Evolutionary conservation across 1,140 invertebrate genomes (phyloP), one percentile per base, ranked within the genome.

Genomic region (Cecropterus lyciades): DNA sequence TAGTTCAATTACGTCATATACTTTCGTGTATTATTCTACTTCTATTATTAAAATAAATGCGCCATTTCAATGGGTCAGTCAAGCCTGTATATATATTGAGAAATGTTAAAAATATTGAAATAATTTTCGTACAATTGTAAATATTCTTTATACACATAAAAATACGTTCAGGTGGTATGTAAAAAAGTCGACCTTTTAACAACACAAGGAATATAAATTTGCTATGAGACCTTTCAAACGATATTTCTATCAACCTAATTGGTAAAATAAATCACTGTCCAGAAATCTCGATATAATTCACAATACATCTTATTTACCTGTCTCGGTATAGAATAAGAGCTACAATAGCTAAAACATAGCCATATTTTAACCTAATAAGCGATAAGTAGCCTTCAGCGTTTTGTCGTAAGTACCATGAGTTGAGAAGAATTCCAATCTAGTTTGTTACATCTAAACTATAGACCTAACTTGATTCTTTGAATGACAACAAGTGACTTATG

Each of bases 401-500:
- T 27, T 33, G 33, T 14, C 13, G 14, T 10, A 11, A 0, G 37
- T 11, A 52, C 24, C 20, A 15, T 33, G 13, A 17, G 24, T 52
- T 52, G 24, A 27, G 24, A 16, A 37, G 49, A 33, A 40, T 40
- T 53, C 30, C 51, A 16, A 53, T 13, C 27, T 37, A 53, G 51
- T 52, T 33, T 2, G 24, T 16, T 14, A 43, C 46, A 10, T 40
- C 20, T 51, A 42, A 17, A 55, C 62, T 52, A 65, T 16, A 45
- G 14, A 16, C 11, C 13, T 37, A 52, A 40, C 27, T 46, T 45
- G 42, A 53, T 59, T 67, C 46, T 37, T 4, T 49, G 52, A 69
- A 67, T 59, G 56, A 55, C 42, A 55, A 62, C 57, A 55, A 67
- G 65, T 68, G 52, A 57, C 59, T 69, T 69, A 69, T 69, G 67